Conservation (phyloP, 2,888 invertebrate species). For the Rotaria socialis region DNA sequence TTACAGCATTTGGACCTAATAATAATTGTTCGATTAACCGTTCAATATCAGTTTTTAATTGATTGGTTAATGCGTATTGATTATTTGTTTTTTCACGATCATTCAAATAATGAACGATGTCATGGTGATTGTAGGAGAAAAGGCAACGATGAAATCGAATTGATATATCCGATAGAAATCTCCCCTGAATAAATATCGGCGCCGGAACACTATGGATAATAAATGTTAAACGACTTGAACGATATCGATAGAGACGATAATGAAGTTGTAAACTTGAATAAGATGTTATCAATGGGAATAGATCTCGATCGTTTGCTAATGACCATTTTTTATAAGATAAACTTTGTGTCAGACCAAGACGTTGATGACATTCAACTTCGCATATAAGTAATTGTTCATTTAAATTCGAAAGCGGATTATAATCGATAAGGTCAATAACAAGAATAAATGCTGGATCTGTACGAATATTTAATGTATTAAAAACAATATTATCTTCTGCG, state of each 20-base stretch:
- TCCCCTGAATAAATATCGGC: conserved; percentile 25
- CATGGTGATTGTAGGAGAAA: neutral
- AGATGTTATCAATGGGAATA: conserved; percentile 41
- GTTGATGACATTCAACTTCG: neutral
- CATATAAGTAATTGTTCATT: conserved; percentile 33
- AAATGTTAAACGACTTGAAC: conserved; percentile 41
- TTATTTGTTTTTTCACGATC: conserved; percentile 27
- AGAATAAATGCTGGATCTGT: conserved; percentile 43
- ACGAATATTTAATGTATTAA: neutral
- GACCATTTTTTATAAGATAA: conserved; percentile 28
- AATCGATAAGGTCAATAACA: conserved; percentile 43
- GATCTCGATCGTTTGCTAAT: conserved; percentile 33
- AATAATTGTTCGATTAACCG: conserved; percentile 31
- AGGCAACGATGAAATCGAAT: conserved; percentile 19
- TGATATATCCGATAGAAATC: neutral
- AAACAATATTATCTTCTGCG: neutral
- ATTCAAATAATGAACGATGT: neutral
- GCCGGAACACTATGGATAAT: conserved; percentile 41
- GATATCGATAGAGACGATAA: conserved; percentile 38
- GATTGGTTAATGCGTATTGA: conserved; percentile 4
- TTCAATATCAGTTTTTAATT: conserved; percentile 13
- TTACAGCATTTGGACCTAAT: neutral
- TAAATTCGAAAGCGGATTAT: conserved; percentile 25
- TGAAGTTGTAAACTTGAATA: conserved; percentile 39
- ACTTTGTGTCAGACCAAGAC: neutral